A percentile compares a stretch with the other conserved stretches of the same genome.
phyloP scores from a whole-genome alignment of 1,140 invertebrate genomes.

The Rhopalosiphum maidis region DNA sequence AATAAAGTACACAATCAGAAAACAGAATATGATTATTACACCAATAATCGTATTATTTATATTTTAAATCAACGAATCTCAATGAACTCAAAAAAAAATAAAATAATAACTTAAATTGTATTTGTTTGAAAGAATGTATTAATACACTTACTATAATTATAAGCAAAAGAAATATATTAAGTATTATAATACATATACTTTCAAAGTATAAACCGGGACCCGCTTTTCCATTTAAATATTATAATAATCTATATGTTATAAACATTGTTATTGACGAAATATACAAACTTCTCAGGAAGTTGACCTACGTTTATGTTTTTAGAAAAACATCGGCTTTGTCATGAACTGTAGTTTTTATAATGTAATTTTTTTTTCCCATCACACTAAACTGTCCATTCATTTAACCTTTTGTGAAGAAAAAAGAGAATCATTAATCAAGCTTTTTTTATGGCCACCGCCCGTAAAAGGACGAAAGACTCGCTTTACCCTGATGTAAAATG shows the following conservation, averaged over 20 bases:
- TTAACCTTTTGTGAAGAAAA: slow-evolving; percentile 29
- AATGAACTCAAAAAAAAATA: no score
- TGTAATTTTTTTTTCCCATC: neutral
- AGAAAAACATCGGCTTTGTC: neutral
- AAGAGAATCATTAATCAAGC: slow-evolving; percentile 46
- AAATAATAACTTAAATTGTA: no score
- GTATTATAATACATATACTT: neutral
- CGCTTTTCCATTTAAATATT: neutral
- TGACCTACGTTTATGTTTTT: neutral
- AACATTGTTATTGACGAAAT: neutral
- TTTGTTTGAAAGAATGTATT: neutral
- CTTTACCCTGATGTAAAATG: slow-evolving; percentile 1
- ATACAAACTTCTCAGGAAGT: neutral
- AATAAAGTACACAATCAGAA: no score
- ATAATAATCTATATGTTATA: neutral
- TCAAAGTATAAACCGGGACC: neutral
- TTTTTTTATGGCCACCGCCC: slow-evolving; percentile 19
- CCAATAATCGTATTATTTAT: no score
- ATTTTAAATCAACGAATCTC: no score
- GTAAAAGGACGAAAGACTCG: slow-evolving; percentile 14
- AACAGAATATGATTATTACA: no score
- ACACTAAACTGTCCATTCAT: slow-evolving; percentile 36
- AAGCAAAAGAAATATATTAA: neutral
- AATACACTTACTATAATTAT: neutral
- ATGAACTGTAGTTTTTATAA: neutral